Percentiles rank a stretch among this genome's conserved stretches.
These are phyloP conservation scores for Philonicus albiceps DNA, from an alignment of 2,888 invertebrate species.

Conservation along the genomic window DNA sequence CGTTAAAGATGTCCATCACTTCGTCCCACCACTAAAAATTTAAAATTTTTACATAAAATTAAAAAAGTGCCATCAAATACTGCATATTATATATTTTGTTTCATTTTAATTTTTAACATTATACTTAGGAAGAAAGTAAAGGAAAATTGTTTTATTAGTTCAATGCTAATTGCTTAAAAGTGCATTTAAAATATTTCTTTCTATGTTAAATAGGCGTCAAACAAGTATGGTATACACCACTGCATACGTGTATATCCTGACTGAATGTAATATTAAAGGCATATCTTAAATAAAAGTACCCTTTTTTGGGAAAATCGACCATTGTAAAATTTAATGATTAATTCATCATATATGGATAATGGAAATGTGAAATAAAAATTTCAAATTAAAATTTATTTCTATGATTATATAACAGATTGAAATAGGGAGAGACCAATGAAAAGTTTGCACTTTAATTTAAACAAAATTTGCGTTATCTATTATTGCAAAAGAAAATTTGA, in stretches of 20 bases:
- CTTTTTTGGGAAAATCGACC: no score
- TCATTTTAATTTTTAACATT: neutral
- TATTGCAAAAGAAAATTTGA: neutral
- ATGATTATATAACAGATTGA: no score
- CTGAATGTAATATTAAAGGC: neutral
- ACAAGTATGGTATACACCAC: neutral
- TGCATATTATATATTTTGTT: neutral
- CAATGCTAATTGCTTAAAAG: neutral
- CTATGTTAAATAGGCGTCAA: neutral
- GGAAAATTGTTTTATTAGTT: neutral
- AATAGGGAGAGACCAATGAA: no score
- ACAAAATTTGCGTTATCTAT: neutral
- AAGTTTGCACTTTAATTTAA: no score
- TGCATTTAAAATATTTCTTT: neutral
- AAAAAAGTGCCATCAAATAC: neutral
- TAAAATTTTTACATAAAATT: conserved; percentile 55
- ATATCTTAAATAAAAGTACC: neutral
- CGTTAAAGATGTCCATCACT: conserved; percentile 95
- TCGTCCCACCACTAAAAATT: conserved; percentile 95
- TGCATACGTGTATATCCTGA: neutral
- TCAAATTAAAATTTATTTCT: no score
- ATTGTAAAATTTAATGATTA: no score
- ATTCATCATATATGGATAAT: no score
- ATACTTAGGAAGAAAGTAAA: neutral
- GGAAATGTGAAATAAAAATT: no score